Evolutionary conservation across 2,113 vertebrate genomes (phyloP).

Genomic region (Tragulus kanchil): DNA sequence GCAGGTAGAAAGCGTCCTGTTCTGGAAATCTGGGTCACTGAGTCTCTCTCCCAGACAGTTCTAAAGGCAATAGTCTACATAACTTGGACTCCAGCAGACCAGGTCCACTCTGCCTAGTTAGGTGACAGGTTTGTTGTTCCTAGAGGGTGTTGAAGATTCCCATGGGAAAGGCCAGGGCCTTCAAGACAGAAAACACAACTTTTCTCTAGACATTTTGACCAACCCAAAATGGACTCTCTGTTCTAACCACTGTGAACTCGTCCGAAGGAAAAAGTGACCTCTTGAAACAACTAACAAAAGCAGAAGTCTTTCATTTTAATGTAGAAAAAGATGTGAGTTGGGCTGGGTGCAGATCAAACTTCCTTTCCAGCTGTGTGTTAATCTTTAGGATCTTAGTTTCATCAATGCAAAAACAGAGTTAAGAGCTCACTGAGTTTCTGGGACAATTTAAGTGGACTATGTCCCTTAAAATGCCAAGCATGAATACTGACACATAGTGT

Average conservation of each 20-base stretch:
- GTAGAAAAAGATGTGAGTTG: not conserved
- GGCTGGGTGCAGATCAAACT: not conserved
- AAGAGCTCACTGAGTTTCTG: not conserved
- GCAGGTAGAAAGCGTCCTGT: not conserved
- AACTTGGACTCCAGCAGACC: fast-evolving
- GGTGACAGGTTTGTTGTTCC: not conserved
- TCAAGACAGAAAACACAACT: not conserved
- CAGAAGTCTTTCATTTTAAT: not conserved
- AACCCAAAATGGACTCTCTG: not conserved
- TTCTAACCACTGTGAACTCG: not conserved
- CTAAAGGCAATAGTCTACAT: not conserved
- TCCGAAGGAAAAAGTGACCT: not conserved
- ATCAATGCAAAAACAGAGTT: not conserved
- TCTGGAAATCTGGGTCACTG: not conserved
- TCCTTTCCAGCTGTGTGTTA: not conserved
- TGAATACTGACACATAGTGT: not conserved
- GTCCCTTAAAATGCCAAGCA: not conserved
- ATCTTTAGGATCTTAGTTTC: not conserved
- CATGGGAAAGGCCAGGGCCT: not conserved
- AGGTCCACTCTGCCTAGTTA: not conserved
- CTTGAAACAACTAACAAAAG: not conserved
- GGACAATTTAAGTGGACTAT: not conserved
- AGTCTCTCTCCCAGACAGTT: not conserved
- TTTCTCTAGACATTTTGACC: not conserved
- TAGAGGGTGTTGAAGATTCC: not conserved